Conservation (phyloP, 2,113 vertebrate species). For the Tursiops truncatus region DNA sequence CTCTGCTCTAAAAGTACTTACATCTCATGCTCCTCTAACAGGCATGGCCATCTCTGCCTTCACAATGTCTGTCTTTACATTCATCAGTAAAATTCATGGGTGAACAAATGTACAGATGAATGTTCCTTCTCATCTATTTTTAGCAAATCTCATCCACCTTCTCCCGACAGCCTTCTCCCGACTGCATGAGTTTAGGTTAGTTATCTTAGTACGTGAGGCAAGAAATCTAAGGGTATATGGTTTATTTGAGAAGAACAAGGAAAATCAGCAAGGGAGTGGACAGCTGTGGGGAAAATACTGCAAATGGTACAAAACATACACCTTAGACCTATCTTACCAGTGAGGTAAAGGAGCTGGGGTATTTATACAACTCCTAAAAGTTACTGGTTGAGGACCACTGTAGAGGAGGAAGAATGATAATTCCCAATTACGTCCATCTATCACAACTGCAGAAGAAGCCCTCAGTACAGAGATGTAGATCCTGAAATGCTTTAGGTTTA, state of each 20-base stretch:
- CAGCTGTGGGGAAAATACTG: not conserved
- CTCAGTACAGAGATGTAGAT: not conserved
- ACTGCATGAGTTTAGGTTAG: not conserved
- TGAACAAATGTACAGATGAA: not conserved
- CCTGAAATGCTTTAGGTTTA: not conserved
- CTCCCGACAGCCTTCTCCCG: not conserved
- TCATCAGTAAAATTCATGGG: not conserved
- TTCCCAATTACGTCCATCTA: not conserved
- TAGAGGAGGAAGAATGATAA: not conserved
- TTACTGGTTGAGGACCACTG: not conserved
- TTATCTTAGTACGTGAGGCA: not conserved
- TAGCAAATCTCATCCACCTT: not conserved
- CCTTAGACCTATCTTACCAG: not conserved
- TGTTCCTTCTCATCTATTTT: not conserved
- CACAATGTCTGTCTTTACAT: not conserved
- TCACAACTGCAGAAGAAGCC: not conserved
- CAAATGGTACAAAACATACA: not conserved
- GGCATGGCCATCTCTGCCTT: not conserved
- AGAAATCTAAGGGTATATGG: not conserved
- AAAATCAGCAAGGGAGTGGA: not conserved
- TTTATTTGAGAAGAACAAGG: not conserved
- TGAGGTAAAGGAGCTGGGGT: not conserved
- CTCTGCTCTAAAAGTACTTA: not conserved
- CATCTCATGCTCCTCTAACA: not conserved
- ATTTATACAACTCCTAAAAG: not conserved